Evolutionary conservation across 2,888 invertebrate genomes (phyloP).

Genomic region (Buathra laborator): DNA sequence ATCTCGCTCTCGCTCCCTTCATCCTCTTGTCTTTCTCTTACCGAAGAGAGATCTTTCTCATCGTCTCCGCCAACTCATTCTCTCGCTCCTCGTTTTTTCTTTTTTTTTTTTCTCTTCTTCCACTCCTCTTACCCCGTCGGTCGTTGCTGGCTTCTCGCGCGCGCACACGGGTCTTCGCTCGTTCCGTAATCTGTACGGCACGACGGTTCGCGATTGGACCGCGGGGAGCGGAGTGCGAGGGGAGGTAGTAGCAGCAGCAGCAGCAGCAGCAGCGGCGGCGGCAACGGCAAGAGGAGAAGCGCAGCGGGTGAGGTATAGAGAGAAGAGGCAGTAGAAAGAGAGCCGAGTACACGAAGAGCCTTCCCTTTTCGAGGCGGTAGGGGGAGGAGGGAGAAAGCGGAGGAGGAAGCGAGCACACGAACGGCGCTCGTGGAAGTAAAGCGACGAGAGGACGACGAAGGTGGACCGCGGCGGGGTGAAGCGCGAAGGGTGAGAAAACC

Average conservation of each 20-base stretch:
- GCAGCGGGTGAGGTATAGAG: conserved; percentile 40
- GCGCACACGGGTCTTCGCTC: conserved; percentile 73
- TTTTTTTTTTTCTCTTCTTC: conserved; percentile 50
- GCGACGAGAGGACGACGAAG: conserved; percentile 21
- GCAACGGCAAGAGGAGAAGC: conserved; percentile 28
- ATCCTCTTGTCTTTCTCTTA: conserved; percentile 4
- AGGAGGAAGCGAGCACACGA: conserved; percentile 39
- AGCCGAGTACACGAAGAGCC: conserved; percentile 26
- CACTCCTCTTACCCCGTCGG: conserved; percentile 59
- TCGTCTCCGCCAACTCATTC: conserved; percentile 60
- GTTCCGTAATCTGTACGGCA: conserved; percentile 82
- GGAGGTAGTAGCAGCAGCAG: conserved; percentile 62
- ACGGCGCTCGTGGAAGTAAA: conserved; percentile 58
- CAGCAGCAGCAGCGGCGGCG: conserved; percentile 36
- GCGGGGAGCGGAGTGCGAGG: conserved; percentile 74
- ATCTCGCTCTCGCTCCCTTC: conserved; percentile 33
- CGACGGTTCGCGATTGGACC: conserved; percentile 80
- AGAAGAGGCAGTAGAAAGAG: conserved; percentile 27
- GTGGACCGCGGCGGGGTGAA: conserved; percentile 16
- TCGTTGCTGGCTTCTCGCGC: conserved; percentile 55
- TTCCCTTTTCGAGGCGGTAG: conserved; percentile 1
- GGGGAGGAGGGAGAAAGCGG: background rate
- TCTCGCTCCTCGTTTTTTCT: conserved; percentile 56
- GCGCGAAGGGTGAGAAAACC: conserved; percentile 39
- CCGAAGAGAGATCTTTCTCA: conserved; percentile 59